Evolutionary conservation across 2,888 invertebrate species (phyloP).

Genomic region (Xanthia togata): DNA sequence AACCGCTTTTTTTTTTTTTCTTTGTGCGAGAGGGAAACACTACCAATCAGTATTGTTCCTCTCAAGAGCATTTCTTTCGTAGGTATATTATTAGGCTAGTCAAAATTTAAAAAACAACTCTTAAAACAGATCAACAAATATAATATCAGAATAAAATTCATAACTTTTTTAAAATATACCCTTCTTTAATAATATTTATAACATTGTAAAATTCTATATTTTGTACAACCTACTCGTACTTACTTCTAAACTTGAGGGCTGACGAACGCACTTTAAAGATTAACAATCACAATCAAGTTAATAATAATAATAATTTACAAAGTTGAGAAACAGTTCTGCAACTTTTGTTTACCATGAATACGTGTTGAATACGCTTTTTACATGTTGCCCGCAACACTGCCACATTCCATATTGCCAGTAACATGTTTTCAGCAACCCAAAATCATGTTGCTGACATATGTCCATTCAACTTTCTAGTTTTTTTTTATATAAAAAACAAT

Average conservation of each 20-base stretch:
- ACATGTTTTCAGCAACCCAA: not conserved
- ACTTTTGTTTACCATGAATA: not conserved
- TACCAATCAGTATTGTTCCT: no score
- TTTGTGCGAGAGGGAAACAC: no score
- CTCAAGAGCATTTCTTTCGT: no score
- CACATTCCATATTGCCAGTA: not conserved
- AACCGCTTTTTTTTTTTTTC: no score
- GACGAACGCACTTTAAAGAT: slow-evolving; percentile 30
- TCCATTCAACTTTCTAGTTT: slow-evolving; percentile 9
- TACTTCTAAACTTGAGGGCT: slow-evolving; percentile 39
- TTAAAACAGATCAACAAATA: slow-evolving; percentile 84
- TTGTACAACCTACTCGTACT: slow-evolving; percentile 65
- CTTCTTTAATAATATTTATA: slow-evolving; percentile 66
- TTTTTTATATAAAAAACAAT: slow-evolving; percentile 2
- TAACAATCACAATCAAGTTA: no score
- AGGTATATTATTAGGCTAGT: not conserved
- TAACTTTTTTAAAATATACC: slow-evolving; percentile 83
- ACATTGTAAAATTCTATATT: slow-evolving; percentile 54
- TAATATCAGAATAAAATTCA: slow-evolving; percentile 75
- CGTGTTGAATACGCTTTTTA: not conserved
- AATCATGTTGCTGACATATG: not conserved
- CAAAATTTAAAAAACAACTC: slow-evolving; percentile 62
- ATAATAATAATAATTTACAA: not conserved
- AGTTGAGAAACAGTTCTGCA: not conserved
- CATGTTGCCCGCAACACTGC: slow-evolving; percentile 8